Evolutionary conservation across 2,888 invertebrate species (phyloP).

Genomic region (Neoascia interrupta): DNA sequence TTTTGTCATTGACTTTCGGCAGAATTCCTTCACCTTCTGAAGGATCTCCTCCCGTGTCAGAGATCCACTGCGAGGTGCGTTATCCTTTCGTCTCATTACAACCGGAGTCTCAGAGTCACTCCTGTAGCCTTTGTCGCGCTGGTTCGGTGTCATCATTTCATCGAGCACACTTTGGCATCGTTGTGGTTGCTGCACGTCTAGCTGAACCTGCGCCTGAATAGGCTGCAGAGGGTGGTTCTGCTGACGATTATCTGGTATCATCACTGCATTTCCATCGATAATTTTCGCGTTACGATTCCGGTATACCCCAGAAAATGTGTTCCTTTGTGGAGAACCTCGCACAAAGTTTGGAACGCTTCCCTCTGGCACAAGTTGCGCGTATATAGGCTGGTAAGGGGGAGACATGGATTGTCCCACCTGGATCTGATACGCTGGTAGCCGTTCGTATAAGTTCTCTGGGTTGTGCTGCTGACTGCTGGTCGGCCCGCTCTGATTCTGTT

Average conservation of each 20-base stretch:
- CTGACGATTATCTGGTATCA: slow-evolving; percentile 53
- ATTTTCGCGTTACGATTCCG: slow-evolving; percentile 75
- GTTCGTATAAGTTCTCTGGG: slow-evolving; percentile 76
- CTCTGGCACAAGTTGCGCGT: slow-evolving; percentile 67
- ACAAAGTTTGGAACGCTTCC: slow-evolving; percentile 72
- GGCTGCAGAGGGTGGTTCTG: slow-evolving; percentile 12
- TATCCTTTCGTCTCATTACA: slow-evolving; percentile 71
- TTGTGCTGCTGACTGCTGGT: slow-evolving; percentile 38
- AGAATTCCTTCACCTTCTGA: slow-evolving; percentile 78
- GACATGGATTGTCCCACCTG: slow-evolving; percentile 56
- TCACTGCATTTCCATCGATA: slow-evolving; percentile 72
- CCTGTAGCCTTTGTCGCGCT: slow-evolving; percentile 71
- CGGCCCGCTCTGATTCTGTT: slow-evolving; percentile 71
- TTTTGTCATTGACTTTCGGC: slow-evolving; percentile 77
- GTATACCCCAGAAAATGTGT: slow-evolving; percentile 76
- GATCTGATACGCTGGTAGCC: slow-evolving; percentile 70
- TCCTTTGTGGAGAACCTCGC: slow-evolving; percentile 76
- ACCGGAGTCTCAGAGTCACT: slow-evolving; percentile 75
- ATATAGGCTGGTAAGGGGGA: slow-evolving; percentile 56
- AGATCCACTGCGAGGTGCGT: slow-evolving; percentile 72
- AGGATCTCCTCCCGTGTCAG: slow-evolving; percentile 78
- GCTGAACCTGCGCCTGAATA: background rate
- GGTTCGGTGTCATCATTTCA: slow-evolving; percentile 71
- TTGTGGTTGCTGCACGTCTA: slow-evolving; percentile 64
- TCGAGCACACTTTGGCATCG: slow-evolving; percentile 79